A percentile compares a stretch with the other conserved stretches of the same genome.
Conservation (phyloP, 1,140 invertebrate species). For the Listronotus oregonensis region DNA sequence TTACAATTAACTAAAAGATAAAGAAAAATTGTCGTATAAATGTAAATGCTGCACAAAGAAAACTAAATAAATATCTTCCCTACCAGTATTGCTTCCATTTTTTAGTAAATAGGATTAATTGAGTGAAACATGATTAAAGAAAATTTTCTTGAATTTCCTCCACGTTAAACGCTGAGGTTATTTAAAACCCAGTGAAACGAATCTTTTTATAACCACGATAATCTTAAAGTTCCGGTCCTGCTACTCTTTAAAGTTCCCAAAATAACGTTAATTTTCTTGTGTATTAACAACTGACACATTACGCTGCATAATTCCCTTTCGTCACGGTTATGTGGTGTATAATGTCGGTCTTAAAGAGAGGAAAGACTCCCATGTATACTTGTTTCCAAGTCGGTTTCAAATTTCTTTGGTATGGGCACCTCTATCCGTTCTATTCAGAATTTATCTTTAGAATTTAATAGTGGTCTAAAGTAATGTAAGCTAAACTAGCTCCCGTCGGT, state of each 20-base stretch:
- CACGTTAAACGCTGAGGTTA: too few species aligned
- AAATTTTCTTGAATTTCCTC: too few species aligned
- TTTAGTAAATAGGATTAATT: too few species aligned
- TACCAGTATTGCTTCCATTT: too few species aligned
- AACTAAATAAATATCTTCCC: too few species aligned
- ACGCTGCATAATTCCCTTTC: conserved; percentile 7
- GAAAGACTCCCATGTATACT: conserved; percentile 10
- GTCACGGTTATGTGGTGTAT: conserved; percentile 7
- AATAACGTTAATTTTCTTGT: conserved; percentile 9
- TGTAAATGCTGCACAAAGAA: too few species aligned
- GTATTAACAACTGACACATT: conserved; percentile 8
- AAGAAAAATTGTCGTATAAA: too few species aligned
- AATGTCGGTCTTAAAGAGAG: not conserved
- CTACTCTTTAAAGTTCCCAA: not conserved
- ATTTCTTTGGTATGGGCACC: conserved; percentile 12
- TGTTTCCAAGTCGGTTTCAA: conserved; percentile 2
- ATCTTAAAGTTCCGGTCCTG: conserved; percentile 5
- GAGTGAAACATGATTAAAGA: too few species aligned
- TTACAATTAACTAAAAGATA: too few species aligned
- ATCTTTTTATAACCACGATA: not conserved
- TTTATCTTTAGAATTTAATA: conserved; percentile 9
- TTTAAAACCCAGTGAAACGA: too few species aligned
- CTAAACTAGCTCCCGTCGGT: not conserved
- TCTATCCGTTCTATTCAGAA: conserved; percentile 9
- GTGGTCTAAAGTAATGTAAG: conserved; percentile 7